These are phyloP conservation scores for Dioctria linearis DNA, from an alignment of 2,888 invertebrate genomes.

Conservation along the genomic window DNA sequence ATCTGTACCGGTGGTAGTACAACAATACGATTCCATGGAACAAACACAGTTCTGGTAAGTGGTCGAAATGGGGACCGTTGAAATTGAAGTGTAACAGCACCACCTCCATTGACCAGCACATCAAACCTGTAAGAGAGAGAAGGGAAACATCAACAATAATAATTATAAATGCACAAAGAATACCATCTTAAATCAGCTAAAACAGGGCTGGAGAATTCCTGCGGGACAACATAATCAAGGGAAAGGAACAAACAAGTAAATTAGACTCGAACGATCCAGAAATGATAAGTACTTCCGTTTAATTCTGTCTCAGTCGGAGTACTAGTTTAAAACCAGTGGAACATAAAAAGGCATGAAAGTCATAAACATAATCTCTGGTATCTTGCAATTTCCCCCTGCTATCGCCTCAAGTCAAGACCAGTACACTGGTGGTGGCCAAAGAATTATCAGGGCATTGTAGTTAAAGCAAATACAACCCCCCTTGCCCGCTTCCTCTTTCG, in stretches of 20 bases:
- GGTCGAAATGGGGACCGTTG: slow-evolving; percentile 95
- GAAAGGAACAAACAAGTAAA: slow-evolving; percentile 18
- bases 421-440: not conserved
- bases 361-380: slow-evolving; percentile 53
- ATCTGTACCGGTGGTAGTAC: slow-evolving; percentile 91
- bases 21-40: slow-evolving; percentile 97
- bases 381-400: slow-evolving; percentile 8
- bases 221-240: not conserved
- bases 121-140: slow-evolving; percentile 85
- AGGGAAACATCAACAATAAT: not conserved
- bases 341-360: slow-evolving; percentile 48
- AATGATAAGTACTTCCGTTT: slow-evolving; percentile 45
- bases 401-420: not conserved
- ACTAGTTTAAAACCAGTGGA: not conserved
- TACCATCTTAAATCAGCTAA: slow-evolving; percentile 9
- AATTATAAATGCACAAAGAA: not conserved
- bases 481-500: not conserved
- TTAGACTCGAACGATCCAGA: slow-evolving; percentile 23
- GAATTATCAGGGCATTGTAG: not conserved
- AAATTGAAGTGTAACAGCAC: slow-evolving; percentile 96
- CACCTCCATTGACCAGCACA: slow-evolving; percentile 98
- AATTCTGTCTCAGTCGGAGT: slow-evolving; percentile 17
- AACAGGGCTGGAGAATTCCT: not conserved
- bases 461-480: not conserved
- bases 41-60: slow-evolving; percentile 89